Evolutionary conservation across 2,797 vertebrate genomes (phyloP), one percentile per base, ranked within the genome.

Genomic region (Eupleurogrammus muticus): DNA sequence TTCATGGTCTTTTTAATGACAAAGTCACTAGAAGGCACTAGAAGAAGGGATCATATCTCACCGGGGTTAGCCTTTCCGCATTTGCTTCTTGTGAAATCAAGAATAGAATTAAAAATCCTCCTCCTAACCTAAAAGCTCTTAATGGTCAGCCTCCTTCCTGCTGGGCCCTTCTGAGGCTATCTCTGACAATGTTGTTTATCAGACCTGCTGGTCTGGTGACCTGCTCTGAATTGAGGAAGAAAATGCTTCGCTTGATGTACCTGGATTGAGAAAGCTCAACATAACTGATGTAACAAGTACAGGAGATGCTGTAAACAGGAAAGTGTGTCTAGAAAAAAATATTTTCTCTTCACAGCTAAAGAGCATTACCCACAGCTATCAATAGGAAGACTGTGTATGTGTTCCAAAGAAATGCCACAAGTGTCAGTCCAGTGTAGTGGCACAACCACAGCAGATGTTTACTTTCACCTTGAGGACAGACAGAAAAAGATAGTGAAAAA

Each of bases 381-480:
- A 67, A 58, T 72, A 44, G 5, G 42, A 66, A 56, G 50, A 38
- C 47, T 68, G 73, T 24, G 38, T 4, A 21, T 11, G 65, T 12
- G 14, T 47, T 70, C 34, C 24, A 9, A 49, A 14, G 20, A 70
- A 51, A 49, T 49, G 54, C 63, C 65, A 28, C n/a, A n/a, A n/a
- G 58, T 46, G 71, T 79, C 71, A 83, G 85, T 46, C 61, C 66
- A 67, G 66, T 40, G 66, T 56, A 71, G 60, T 14, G 5, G 75
- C 73, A 24, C 66, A 73, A 71, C 64, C 63, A 58, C 20, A 73
- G 70, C 76, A 76, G 55, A 74, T 63, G 71, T 82, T 87, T 82
- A 75, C n/a, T n/a, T n/a, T 79, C 67, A 62, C 58, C 66, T 58
- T 47, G 56, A 60, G 60, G 52, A 73, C 23, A 53, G 36, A 40